These are phyloP conservation scores for Caenorhabditis briggsae DNA, from an alignment of 1,140 invertebrate species.

Conservation along the genomic window DNA sequence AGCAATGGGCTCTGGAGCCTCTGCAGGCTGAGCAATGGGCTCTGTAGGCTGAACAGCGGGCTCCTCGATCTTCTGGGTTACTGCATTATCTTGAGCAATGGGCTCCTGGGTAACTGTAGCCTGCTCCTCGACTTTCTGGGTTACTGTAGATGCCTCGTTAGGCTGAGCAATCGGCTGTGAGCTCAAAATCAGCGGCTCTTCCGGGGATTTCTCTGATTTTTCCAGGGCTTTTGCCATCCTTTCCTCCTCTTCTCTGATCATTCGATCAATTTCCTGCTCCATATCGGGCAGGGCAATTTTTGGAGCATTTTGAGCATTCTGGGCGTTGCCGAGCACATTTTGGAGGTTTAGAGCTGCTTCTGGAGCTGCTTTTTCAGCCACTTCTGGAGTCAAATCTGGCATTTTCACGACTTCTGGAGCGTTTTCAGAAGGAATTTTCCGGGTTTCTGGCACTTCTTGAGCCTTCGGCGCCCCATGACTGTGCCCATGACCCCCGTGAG, in stretches of 20 bases:
- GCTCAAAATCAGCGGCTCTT: not conserved
- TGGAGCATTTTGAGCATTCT: not conserved
- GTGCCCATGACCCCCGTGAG: constrained; percentile 19
- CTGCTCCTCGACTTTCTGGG: no score
- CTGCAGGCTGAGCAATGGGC: not conserved
- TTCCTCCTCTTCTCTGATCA: not conserved
- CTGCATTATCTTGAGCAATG: no score
- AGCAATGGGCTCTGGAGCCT: not conserved
- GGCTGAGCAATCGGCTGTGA: no score
- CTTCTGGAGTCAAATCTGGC: not conserved
- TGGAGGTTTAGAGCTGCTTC: not conserved
- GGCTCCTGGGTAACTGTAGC: no score
- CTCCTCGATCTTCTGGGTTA: no score
- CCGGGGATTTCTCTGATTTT: not conserved
- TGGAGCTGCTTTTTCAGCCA: not conserved
- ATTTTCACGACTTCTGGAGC: not conserved
- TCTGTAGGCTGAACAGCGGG: no score
- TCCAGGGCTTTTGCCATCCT: not conserved
- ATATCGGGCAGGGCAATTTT: not conserved
- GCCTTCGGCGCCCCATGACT: not conserved
- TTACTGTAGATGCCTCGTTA: not conserved
- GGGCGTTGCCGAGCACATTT: not conserved
- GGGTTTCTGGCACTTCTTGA: not conserved
- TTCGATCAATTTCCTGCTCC: constrained; percentile 14
- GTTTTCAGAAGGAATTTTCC: not conserved